Conservation (phyloP, 2,797 vertebrate genomes). For the Pyrocephalus nanus region DNA sequence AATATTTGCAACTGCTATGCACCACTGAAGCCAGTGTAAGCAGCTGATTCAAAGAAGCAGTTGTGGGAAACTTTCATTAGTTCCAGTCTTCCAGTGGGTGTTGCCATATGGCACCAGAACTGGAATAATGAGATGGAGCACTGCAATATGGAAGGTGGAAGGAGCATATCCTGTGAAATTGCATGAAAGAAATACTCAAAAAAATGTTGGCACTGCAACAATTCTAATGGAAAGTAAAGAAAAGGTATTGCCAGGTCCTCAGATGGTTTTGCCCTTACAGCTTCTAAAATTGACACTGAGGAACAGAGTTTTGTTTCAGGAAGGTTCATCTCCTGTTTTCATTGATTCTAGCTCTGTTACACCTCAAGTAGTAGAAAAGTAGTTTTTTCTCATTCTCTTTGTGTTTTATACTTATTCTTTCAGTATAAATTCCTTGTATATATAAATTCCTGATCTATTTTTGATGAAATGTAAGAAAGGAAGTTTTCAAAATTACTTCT, state of each 20-base stretch:
- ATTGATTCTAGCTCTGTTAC: not conserved
- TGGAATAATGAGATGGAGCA: not conserved
- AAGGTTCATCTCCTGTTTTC: not conserved
- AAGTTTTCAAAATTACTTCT: not conserved
- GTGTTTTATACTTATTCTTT: not conserved
- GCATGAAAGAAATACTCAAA: not conserved
- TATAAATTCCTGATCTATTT: not conserved
- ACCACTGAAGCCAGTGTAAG: not conserved
- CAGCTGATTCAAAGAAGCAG: not conserved
- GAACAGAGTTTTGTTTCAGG: not conserved
- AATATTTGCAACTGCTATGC: not conserved
- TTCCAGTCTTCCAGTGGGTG: not conserved
- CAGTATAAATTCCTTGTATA: not conserved
- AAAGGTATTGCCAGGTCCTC: not conserved
- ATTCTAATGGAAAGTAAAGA: not conserved
- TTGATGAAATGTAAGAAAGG: not conserved
- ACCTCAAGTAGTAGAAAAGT: not conserved
- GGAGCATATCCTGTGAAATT: not conserved
- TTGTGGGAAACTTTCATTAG: not conserved
- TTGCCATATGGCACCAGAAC: not conserved
- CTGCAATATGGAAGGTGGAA: not conserved
- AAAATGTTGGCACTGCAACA: not conserved
- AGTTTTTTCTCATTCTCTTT: not conserved
- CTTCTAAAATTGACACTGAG: not conserved
- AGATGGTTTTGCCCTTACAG: not conserved